Evolutionary conservation across 2,113 vertebrate species (phyloP).

Genomic region (Ptychochromis oligacanthus): DNA sequence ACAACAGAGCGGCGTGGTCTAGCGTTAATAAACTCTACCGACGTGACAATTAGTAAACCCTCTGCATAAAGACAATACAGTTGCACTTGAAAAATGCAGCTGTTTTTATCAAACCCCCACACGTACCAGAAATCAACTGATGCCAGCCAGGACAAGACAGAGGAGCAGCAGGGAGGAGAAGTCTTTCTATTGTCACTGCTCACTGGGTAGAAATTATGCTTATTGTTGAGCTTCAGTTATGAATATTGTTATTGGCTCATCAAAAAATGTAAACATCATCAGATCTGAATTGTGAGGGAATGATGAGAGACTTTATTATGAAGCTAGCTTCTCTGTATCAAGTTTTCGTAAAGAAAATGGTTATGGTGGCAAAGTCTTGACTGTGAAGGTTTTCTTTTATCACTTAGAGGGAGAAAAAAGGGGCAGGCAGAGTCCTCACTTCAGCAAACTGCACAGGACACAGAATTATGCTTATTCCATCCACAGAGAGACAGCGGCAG

Average conservation of each 20-base stretch:
- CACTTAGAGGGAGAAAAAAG: background rate
- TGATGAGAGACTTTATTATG: background rate
- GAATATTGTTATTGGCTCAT: background rate
- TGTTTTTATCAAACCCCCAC: slow-evolving; percentile 3
- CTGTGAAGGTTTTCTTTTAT: slow-evolving; percentile 34
- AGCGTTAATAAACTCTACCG: slow-evolving; percentile 64
- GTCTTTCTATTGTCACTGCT: slow-evolving; percentile 14
- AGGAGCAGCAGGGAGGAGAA: slow-evolving; percentile 13
- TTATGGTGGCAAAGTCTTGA: slow-evolving; percentile 20
- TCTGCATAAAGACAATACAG: slow-evolving; percentile 19
- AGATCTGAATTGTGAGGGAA: background rate
- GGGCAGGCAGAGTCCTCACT: slow-evolving; percentile 5
- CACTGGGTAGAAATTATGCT: slow-evolving; percentile 19
- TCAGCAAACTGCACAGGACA: slow-evolving; percentile 50
- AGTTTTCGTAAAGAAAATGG: slow-evolving; percentile 22
- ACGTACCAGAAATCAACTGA: slow-evolving; percentile 22
- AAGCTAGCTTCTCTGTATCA: background rate
- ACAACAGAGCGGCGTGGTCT: slow-evolving; percentile 52
- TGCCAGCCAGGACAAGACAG: slow-evolving; percentile 5
- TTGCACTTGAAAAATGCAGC: slow-evolving; percentile 15
- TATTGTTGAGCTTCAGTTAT: slow-evolving; percentile 16
- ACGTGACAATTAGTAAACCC: slow-evolving; percentile 60
- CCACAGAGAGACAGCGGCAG: slow-evolving; percentile 38
- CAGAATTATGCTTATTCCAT: slow-evolving; percentile 64
- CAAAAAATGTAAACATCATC: background rate